A percentile compares a stretch with the other conserved stretches of the same genome.
Evolutionary conservation across 2,888 invertebrate species (phyloP).

Genomic region (Andrena bucephala): DNA sequence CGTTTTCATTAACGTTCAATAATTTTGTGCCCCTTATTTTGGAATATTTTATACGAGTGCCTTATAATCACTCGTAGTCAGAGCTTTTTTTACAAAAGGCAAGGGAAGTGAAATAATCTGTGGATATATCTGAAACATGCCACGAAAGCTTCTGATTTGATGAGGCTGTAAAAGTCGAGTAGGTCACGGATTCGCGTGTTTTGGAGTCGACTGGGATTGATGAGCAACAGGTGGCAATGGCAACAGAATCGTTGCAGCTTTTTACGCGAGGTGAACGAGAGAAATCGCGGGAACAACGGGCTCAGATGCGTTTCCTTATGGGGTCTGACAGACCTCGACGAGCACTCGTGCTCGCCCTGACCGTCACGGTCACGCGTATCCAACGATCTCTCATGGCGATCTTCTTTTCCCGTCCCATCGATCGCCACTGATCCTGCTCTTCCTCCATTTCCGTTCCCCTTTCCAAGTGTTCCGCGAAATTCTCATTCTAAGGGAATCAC

Average conservation of each 20-base stretch:
- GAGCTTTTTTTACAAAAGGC: too few relatives aligned
- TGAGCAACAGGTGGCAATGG: conserved; percentile 42
- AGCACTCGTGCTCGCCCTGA: conserved; percentile 53
- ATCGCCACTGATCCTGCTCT: neutral
- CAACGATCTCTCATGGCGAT: conserved; percentile 49
- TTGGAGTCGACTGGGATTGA: conserved; percentile 10
- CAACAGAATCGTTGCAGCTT: conserved; percentile 63
- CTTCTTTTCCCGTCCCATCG: conserved; percentile 19
- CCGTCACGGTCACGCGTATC: conserved; percentile 45
- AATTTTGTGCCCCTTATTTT: too few relatives aligned
- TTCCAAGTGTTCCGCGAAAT: too few relatives aligned
- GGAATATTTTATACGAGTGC: too few relatives aligned
- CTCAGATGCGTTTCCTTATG: conserved; percentile 77
- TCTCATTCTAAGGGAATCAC: too few relatives aligned
- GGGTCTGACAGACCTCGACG: conserved; percentile 72
- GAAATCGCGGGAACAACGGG: conserved; percentile 55
- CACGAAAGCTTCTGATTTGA: too few relatives aligned
- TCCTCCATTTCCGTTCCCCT: neutral
- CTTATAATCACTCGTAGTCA: too few relatives aligned
- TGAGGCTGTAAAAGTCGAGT: conserved; percentile 8
- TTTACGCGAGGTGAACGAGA: conserved; percentile 77
- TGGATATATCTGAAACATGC: too few relatives aligned
- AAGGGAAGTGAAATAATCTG: too few relatives aligned
- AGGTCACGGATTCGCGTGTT: conserved; percentile 25
- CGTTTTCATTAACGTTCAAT: too few relatives aligned